Evolutionary conservation across 64 coral and sea anemone species (phyloP), one percentile per base, ranked within the genome.

Genomic region (Porites australiensis): DNA sequence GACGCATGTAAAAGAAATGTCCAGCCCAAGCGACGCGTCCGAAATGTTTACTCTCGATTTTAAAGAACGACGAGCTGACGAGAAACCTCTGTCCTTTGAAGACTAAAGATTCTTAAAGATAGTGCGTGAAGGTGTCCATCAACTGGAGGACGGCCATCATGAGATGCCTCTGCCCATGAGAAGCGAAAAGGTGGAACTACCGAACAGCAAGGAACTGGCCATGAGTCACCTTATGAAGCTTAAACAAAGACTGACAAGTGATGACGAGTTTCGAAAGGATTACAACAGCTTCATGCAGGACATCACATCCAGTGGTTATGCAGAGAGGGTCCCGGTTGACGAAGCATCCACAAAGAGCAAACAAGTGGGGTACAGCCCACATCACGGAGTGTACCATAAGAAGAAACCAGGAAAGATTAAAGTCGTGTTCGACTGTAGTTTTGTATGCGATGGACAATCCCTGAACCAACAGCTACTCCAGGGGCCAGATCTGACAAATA

Each of bases 361-460:
- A 46, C 12, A 75, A 46, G 44, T 52, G 13, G 47, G 73, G 46
- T 75, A 75, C 46, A 75, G 47, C 73, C 2, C 73, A 75, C 46
- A 75, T 16, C 46, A 75, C 18, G 44, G 46, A 46, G 45, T 75
- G 46, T 75, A n/a, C n/a, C n/a, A n/a, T n/a, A n/a, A n/a, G n/a
- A n/a, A n/a, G n/a, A n/a, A n/a, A n/a, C n/a, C n/a, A 75, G 68
- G 68, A 9, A 71, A 71, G 11, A 71, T 21, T 2, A 71, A 23
- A 71, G 68, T 71, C 68, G n/a, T 71, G 68, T 71, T 71, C n/a
- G 68, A 71, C 11, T 71, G 68, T 9, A 71, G 68, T 71, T 19
- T 23, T 71, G 11, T 71, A 71, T 71, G 68, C n/a, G n/a, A 71
- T 71, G 68, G 68, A 3, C 68, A 71, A 10, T 71, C 68, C n/a